Conservation (phyloP, 2,113 vertebrate species). For the Sphaerodactylus townsendi region DNA sequence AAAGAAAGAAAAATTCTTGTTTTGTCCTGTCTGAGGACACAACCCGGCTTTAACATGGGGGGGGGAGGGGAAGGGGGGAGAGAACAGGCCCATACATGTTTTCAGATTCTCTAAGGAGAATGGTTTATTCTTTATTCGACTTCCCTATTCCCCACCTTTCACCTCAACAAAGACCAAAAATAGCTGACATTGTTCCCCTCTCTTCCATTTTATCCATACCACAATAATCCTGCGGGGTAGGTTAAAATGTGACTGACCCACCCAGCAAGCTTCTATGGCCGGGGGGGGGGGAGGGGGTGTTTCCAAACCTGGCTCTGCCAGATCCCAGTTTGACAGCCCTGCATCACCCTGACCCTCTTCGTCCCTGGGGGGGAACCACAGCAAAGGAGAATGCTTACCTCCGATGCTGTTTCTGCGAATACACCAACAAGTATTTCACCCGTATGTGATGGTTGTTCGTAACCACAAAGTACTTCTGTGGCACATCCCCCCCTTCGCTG, state of each 20-base stretch:
- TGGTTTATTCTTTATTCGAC: not conserved
- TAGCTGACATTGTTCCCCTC: no score
- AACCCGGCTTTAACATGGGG: no score
- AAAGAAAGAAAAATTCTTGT: no score
- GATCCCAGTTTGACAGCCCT: no score
- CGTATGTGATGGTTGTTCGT: slow-evolving; percentile 95
- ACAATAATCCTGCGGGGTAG: no score
- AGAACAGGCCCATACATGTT: not conserved
- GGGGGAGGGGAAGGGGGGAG: not conserved
- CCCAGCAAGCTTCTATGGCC: no score
- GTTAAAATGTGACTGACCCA: no score
- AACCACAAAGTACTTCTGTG: slow-evolving; percentile 96
- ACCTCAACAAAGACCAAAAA: no score
- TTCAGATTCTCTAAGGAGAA: not conserved
- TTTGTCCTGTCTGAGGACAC: no score
- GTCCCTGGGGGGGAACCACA: fast-evolving
- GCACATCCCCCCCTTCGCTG: slow-evolving; percentile 94
- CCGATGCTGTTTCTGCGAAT: slow-evolving; percentile 87
- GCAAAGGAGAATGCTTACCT: slow-evolving; percentile 75
- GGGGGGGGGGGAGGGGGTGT: no score
- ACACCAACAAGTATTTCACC: slow-evolving; percentile 94
- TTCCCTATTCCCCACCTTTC: not conserved
- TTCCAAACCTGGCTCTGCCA: no score
- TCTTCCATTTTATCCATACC: no score
- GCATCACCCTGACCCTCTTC: not conserved